Evolutionary conservation across 2,888 invertebrate genomes (phyloP).

Genomic region (Ectemnius lituratus): DNA sequence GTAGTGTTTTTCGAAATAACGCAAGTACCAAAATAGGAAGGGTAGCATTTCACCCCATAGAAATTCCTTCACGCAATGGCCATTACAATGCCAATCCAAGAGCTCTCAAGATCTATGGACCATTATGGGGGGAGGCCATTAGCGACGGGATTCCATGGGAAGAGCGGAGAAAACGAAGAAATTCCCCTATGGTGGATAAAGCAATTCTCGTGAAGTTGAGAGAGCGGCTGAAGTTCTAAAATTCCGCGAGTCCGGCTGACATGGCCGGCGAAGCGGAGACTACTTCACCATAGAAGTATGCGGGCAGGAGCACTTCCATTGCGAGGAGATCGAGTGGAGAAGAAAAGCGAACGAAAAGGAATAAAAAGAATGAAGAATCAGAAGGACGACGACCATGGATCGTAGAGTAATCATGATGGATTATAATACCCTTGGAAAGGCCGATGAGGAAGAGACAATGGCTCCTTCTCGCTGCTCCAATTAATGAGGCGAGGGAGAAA

Average conservation of each 20-base stretch:
- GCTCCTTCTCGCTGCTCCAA: slow-evolving; percentile 58
- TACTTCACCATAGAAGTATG: not conserved
- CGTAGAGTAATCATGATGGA: slow-evolving; percentile 51
- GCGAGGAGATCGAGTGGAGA: slow-evolving; percentile 40
- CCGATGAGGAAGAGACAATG: slow-evolving; percentile 47
- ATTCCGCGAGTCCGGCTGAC: too few relatives aligned
- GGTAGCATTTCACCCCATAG: slow-evolving; percentile 1
- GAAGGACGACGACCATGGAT: slow-evolving; percentile 11
- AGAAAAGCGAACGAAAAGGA: slow-evolving; percentile 12
- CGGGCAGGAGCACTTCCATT: not conserved
- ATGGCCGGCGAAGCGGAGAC: not conserved
- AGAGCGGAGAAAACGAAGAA: too few relatives aligned
- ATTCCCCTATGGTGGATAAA: too few relatives aligned
- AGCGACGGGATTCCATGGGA: too few relatives aligned
- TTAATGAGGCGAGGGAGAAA: slow-evolving; percentile 1
- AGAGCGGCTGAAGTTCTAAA: too few relatives aligned
- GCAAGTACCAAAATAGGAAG: too few relatives aligned
- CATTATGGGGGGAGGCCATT: too few relatives aligned
- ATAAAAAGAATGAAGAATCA: slow-evolving; percentile 14
- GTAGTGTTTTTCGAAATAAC: too few relatives aligned
- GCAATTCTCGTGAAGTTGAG: too few relatives aligned
- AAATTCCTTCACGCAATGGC: slow-evolving; percentile 3
- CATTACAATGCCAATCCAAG: too few relatives aligned
- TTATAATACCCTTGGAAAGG: slow-evolving; percentile 49
- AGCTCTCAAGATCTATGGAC: too few relatives aligned